phyloP scores from a whole-genome alignment of 1,140 invertebrate genomes.

The Heliothis subflexa region DNA sequence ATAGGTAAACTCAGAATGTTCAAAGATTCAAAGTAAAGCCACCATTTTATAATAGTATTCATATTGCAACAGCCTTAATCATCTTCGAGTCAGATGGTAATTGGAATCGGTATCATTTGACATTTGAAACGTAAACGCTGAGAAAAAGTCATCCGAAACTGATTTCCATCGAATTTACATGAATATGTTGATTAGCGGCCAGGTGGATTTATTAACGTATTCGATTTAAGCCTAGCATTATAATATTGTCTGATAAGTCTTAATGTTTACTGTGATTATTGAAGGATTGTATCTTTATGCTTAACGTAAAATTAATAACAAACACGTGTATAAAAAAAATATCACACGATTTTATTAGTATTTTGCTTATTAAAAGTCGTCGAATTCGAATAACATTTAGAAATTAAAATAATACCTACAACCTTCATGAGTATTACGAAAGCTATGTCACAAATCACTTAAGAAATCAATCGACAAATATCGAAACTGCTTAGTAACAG shows the following conservation, averaged over 20 bases:
- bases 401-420: conserved; percentile 24
- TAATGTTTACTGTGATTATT: not conserved
- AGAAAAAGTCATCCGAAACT: conserved; percentile 13
- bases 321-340: not conserved
- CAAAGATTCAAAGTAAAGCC: conserved; percentile 13
- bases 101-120: conserved; percentile 42
- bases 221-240: not conserved
- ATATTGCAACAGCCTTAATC: conserved; percentile 34
- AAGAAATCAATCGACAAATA: conserved; percentile 18
- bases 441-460: conserved; percentile 31
- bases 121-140: conserved; percentile 31
- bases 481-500: conserved; percentile 15
- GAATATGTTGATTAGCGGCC: conserved; percentile 14
- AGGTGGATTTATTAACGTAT: conserved; percentile 6
- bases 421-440: conserved; percentile 13
- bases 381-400: conserved; percentile 7
- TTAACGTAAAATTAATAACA: not conserved
- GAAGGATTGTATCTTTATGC: not conserved
- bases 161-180: conserved; percentile 35
- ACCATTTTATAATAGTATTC: conserved; percentile 29
- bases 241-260: not conserved
- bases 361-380: conserved; percentile 12
- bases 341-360: not conserved
- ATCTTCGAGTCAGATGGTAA: conserved; percentile 25
- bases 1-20: conserved; percentile 7